phyloP scores from a whole-genome alignment of 2,888 invertebrate species.

The Byasa hedistus region DNA sequence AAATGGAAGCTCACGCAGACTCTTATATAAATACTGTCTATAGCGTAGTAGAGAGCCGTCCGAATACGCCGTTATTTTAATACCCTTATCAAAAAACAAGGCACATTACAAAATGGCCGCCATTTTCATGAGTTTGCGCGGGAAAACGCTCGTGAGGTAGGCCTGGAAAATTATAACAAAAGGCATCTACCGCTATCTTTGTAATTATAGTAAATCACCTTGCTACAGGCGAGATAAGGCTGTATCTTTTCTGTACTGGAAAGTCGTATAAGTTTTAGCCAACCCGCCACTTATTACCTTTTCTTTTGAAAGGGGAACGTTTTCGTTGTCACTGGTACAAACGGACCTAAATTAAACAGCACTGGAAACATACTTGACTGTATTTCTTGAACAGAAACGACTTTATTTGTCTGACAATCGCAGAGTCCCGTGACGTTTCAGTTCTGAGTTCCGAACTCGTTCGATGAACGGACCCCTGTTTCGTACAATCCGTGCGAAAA shows the following conservation, averaged over 20 bases:
- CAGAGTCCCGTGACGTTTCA: constrained; percentile 56
- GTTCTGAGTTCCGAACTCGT: constrained; percentile 52
- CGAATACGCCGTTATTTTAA: constrained; percentile 75
- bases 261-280: constrained; percentile 58
- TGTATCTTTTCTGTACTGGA: constrained; percentile 56
- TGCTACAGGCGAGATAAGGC: constrained; percentile 78
- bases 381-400: constrained; percentile 38
- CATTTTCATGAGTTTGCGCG: constrained; percentile 77
- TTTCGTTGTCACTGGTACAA: constrained; percentile 41
- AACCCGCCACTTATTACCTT: constrained; percentile 55
- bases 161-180: constrained; percentile 80
- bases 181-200: constrained; percentile 80
- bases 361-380: constrained; percentile 45
- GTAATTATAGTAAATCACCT: constrained; percentile 81
- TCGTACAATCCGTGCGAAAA: constrained; percentile 68
- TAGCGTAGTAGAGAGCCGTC: constrained; percentile 62
- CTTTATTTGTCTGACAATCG: constrained; percentile 33
- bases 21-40: constrained; percentile 59
- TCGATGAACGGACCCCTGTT: constrained; percentile 72
- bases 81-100: constrained; percentile 80
- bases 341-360: constrained; percentile 49
- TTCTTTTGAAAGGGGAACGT: constrained; percentile 46
- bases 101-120: constrained; percentile 78
- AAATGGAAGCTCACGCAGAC: constrained; percentile 73
- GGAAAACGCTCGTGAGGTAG: constrained; percentile 73